Conservation (phyloP, 2,888 invertebrate species). For the Ornithoptera priamus region DNA sequence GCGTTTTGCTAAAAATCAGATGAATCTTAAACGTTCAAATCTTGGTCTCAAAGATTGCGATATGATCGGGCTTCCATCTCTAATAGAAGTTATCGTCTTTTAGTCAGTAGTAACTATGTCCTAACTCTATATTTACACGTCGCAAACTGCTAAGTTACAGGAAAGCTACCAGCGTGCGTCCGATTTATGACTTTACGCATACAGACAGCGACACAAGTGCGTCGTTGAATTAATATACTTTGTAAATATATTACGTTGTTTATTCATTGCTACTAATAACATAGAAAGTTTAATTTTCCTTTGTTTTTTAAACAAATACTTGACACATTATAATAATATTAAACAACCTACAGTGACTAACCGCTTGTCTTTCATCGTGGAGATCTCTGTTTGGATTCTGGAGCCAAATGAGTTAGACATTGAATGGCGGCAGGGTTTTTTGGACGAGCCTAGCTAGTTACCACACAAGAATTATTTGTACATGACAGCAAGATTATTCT, state of each 20-base stretch:
- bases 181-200: slow-evolving; percentile 30
- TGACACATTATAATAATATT: too few species aligned
- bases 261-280: slow-evolving; percentile 13
- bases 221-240: slow-evolving; percentile 30
- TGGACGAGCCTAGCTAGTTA: too few species aligned
- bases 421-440: too few species aligned
- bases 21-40: background rate
- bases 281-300: background rate
- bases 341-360: too few species aligned
- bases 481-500: too few species aligned
- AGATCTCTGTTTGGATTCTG: too few species aligned
- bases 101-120: slow-evolving; percentile 27
- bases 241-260: slow-evolving; percentile 15
- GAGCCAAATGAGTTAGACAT: too few species aligned
- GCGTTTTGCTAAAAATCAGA: background rate
- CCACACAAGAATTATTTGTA: too few species aligned
- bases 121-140: slow-evolving; percentile 30
- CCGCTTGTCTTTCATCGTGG: too few species aligned
- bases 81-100: background rate
- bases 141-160: slow-evolving; percentile 30
- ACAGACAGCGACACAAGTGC: slow-evolving; percentile 25
- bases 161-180: slow-evolving; percentile 27
- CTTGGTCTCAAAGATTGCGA: background rate
- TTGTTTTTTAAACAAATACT: background rate
- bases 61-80: background rate